These are phyloP conservation scores for Orthosia incerta DNA, from an alignment of 2,888 invertebrate species.

Conservation along the genomic window DNA sequence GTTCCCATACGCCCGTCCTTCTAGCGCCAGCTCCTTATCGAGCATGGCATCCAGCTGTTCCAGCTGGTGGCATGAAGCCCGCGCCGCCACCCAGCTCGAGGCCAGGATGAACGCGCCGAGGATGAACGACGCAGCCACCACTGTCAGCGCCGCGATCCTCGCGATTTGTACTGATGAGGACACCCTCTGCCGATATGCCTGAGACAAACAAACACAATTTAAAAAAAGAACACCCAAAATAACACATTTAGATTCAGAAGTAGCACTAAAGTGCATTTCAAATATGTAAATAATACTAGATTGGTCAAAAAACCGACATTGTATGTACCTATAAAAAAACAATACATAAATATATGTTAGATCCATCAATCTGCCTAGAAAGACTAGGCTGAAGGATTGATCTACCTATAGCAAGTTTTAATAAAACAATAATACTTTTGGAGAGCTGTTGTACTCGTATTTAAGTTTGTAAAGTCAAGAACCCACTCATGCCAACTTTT, in stretches of 20 bases:
- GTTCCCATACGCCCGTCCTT: constrained; percentile 90
- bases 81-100: constrained; percentile 95
- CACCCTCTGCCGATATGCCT: constrained; percentile 95
- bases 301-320: too few species aligned
- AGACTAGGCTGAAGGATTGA: neutral
- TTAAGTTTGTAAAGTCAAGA: neutral
- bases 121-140: constrained; percentile 95
- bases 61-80: constrained; percentile 94
- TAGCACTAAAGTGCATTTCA: too few species aligned
- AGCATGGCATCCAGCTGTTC: constrained; percentile 93
- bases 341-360: neutral
- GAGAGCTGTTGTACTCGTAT: neutral
- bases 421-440: neutral
- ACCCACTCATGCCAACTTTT: neutral
- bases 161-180: constrained; percentile 96
- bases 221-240: too few species aligned
- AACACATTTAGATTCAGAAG: too few species aligned
- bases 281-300: too few species aligned
- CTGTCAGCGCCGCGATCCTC: constrained; percentile 95
- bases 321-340: too few species aligned
- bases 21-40: constrained; percentile 93
- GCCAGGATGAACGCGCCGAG: constrained; percentile 96
- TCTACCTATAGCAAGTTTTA: neutral
- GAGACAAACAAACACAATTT: constrained; percentile 62
- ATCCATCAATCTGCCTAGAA: neutral